These are phyloP conservation scores for Paedocypris micromegethes DNA, from an alignment of 2,797 vertebrate species.

Conservation along the genomic window DNA sequence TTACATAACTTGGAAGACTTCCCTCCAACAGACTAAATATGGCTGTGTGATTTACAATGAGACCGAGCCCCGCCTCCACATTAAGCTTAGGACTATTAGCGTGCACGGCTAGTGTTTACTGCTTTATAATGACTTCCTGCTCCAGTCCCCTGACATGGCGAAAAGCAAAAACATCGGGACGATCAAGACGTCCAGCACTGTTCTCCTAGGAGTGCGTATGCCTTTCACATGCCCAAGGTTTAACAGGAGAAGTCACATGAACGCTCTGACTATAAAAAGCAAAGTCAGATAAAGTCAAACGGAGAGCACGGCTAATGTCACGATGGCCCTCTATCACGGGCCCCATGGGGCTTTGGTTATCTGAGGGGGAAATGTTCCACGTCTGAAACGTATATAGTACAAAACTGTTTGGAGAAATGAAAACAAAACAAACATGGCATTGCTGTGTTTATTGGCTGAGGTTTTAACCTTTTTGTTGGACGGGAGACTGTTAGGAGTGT, in stretches of 20 bases:
- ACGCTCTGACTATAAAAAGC: slow-evolving; percentile 64
- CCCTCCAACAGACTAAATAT: slow-evolving; percentile 73
- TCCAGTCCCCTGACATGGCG: slow-evolving; percentile 44
- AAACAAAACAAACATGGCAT: too few relatives aligned
- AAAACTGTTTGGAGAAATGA: too few relatives aligned
- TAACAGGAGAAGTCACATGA: slow-evolving; percentile 67
- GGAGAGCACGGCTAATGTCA: slow-evolving; percentile 63
- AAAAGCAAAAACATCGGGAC: neutral
- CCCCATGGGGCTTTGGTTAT: slow-evolving; percentile 48
- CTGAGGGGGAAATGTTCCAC: slow-evolving; percentile 45
- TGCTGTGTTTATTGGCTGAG: too few relatives aligned
- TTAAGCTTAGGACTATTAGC: slow-evolving; percentile 40
- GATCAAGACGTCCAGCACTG: slow-evolving; percentile 36
- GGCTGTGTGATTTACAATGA: slow-evolving; percentile 68
- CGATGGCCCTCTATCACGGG: slow-evolving; percentile 65
- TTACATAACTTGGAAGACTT: slow-evolving; percentile 70
- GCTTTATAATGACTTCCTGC: slow-evolving; percentile 60
- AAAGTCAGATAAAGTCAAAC: slow-evolving; percentile 65
- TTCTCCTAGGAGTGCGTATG: slow-evolving; percentile 44
- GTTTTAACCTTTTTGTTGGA: too few relatives aligned
- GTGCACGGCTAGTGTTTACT: slow-evolving; percentile 51
- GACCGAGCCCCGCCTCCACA: slow-evolving; percentile 42
- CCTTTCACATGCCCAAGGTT: slow-evolving; percentile 64
- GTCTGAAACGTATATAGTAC: neutral
- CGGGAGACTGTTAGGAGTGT: too few relatives aligned